These are phyloP conservation scores for Siphlonurus alternatus DNA, from an alignment of 2,888 invertebrate species.

Conservation along the genomic window DNA sequence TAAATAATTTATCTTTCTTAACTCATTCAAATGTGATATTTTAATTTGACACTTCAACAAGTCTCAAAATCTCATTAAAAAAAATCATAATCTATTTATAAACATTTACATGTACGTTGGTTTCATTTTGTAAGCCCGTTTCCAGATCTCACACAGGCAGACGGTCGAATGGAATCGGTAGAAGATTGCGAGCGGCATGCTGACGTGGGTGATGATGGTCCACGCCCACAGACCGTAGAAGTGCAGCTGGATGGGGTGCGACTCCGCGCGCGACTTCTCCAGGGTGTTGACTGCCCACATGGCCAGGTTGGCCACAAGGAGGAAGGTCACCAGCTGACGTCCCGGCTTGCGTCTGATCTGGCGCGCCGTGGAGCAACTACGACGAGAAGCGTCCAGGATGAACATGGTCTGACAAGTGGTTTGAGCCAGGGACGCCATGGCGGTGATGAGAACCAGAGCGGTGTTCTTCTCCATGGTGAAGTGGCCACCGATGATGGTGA, in stretches of 20 bases:
- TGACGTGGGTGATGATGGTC: constrained; percentile 89
- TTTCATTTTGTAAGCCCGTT: constrained; percentile 83
- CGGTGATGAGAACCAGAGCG: constrained; percentile 64
- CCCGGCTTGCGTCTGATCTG: constrained; percentile 80
- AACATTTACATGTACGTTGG: constrained; percentile 56
- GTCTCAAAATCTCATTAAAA: background rate
- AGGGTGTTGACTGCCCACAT: constrained; percentile 91
- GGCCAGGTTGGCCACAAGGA: constrained; percentile 75
- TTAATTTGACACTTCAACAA: background rate
- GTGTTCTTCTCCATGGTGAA: constrained; percentile 69
- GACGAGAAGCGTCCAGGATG: constrained; percentile 74
- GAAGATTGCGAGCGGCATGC: constrained; percentile 83
- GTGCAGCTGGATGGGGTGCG: constrained; percentile 78
- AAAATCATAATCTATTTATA: constrained; percentile 19
- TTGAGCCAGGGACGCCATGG: constrained; percentile 70
- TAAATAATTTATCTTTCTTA: background rate
- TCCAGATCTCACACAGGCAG: constrained; percentile 93
- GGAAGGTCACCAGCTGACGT: constrained; percentile 81
- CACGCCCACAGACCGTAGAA: constrained; percentile 91
- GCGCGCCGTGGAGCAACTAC: constrained; percentile 63
- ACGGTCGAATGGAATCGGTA: constrained; percentile 92
- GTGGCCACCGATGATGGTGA: constrained; percentile 85
- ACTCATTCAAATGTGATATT: background rate
- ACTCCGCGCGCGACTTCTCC: constrained; percentile 79
- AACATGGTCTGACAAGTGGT: constrained; percentile 83